These are phyloP conservation scores for Ophonus ardosiacus DNA, from an alignment of 2,888 invertebrate genomes.

Conservation along the genomic window DNA sequence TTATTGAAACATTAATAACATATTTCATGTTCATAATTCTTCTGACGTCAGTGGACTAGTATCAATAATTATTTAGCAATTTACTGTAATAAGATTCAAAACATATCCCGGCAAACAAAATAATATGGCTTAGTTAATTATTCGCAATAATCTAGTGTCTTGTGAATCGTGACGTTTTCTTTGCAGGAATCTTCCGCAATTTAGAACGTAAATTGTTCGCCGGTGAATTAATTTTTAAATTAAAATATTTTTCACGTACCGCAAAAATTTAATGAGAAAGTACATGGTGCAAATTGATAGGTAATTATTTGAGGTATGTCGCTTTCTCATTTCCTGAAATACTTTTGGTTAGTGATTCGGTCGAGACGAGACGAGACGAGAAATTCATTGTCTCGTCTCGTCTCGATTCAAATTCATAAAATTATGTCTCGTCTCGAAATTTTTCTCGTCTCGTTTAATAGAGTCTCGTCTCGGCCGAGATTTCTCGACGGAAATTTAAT, in stretches of 20 bases:
- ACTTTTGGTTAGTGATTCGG: no score
- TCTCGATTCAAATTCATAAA: no score
- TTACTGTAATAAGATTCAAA: constrained; percentile 11
- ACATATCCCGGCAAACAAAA: constrained; percentile 1
- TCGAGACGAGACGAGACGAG: no score
- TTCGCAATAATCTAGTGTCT: background rate
- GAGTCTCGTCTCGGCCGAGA: no score
- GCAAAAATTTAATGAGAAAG: constrained; percentile 5
- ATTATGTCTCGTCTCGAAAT: no score
- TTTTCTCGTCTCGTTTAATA: no score
- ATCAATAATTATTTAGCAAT: constrained; percentile 17
- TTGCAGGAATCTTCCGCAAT: background rate
- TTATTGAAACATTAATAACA: constrained; percentile 18
- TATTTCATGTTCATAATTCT: constrained; percentile 12
- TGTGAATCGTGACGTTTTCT: background rate
- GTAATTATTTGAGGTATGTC: constrained; percentile 17
- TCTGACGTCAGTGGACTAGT: background rate
- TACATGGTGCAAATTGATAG: background rate
- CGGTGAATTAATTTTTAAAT: constrained; percentile 3
- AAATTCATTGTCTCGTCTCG: no score
- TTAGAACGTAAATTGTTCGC: background rate
- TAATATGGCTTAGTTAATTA: background rate
- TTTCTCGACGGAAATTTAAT: no score
- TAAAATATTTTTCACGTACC: background rate
- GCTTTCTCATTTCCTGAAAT: constrained; percentile 13